Evolutionary conservation across 2,113 vertebrate genomes (phyloP).

Genomic region (Spilogale gracilis): DNA sequence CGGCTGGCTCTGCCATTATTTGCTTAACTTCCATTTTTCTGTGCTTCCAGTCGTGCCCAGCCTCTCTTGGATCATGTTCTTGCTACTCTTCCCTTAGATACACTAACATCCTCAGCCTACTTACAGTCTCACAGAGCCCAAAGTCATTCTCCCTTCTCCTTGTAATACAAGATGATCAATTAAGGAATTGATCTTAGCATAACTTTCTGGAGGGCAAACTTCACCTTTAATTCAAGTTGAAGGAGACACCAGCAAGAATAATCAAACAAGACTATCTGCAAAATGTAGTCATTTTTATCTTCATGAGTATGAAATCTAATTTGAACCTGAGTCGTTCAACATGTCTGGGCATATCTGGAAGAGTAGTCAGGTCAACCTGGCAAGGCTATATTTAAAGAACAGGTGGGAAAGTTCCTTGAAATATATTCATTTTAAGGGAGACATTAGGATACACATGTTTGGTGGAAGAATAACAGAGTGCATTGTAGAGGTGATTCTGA

Average conservation of each 20-base stretch:
- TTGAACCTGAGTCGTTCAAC: not conserved
- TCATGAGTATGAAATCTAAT: not conserved
- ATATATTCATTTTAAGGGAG: not conserved
- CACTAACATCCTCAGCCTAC: not conserved
- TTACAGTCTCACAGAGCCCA: not conserved
- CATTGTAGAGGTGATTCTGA: not conserved
- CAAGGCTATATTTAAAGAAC: not conserved
- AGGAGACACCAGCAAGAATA: not conserved
- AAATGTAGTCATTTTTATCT: not conserved
- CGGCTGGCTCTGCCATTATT: not conserved
- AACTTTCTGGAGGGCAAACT: not conserved
- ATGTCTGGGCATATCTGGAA: not conserved
- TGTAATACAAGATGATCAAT: not conserved
- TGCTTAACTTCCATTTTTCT: slow-evolving; percentile 33
- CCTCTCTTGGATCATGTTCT: not conserved
- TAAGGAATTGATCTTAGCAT: not conserved
- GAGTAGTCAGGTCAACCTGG: not conserved
- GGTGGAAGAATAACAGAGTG: not conserved
- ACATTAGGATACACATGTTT: not conserved
- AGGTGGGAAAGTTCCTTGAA: not conserved
- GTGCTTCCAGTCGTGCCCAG: not conserved
- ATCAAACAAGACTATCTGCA: not conserved
- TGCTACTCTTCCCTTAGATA: not conserved
- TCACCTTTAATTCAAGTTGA: not conserved
- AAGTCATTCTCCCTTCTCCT: not conserved